Percentiles rank a stretch among this genome's conserved stretches.
Conservation (phyloP, 2,113 vertebrate genomes). For the Meleagris gallopavo region DNA sequence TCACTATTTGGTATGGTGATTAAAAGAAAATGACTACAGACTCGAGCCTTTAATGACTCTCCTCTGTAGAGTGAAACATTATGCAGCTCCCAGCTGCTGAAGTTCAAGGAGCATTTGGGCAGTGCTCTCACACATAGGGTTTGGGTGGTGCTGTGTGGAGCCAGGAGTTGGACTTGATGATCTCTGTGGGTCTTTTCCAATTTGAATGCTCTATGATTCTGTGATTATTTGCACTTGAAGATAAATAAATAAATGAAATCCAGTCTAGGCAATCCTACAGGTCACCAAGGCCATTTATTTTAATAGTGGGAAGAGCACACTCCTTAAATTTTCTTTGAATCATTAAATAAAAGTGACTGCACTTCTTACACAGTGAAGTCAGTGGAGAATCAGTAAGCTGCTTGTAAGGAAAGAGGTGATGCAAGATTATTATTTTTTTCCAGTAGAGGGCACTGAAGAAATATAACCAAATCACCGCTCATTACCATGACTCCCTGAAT, state of each 20-base stretch:
- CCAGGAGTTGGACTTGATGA: no score
- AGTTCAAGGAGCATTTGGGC: no score
- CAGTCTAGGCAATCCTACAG: not conserved
- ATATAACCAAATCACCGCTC: not conserved
- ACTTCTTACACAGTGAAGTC: not conserved
- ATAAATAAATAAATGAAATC: not conserved
- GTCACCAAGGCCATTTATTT: not conserved
- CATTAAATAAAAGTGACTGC: not conserved
- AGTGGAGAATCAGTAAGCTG: not conserved
- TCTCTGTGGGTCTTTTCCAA: no score
- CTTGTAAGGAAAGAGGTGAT: rapidly evolving
- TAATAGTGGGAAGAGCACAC: not conserved
- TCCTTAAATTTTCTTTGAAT: not conserved
- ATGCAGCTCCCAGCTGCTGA: not conserved
- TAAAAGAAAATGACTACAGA: not conserved
- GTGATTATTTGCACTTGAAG: not conserved
- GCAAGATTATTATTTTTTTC: not conserved
- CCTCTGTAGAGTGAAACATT: not conserved
- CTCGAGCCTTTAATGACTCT: not conserved
- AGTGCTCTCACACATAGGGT: no score
- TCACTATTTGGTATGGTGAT: not conserved
- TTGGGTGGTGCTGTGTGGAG: no score
- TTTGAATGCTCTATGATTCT: no score
- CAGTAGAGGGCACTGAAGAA: conserved; percentile 41
- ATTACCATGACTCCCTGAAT: not conserved